A percentile compares a stretch with the other conserved stretches of the same genome.
Evolutionary conservation across 2,888 invertebrate species (phyloP).

Genomic region (Amphipyra berbera): DNA sequence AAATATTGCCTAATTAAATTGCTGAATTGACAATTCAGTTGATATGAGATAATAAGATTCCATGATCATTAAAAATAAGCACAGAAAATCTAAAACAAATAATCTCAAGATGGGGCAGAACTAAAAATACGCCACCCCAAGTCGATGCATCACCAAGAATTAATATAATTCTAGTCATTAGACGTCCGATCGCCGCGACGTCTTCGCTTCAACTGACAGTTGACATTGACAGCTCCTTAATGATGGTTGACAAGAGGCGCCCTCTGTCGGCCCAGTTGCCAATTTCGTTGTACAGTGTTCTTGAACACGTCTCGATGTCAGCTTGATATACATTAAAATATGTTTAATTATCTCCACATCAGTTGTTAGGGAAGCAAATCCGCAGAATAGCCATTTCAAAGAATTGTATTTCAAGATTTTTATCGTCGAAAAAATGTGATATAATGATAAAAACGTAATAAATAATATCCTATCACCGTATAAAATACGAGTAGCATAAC

Average conservation of each 20-base stretch:
- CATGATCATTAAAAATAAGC: neutral
- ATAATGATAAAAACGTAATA: conserved; percentile 20
- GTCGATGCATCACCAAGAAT: conserved; percentile 58
- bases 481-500: neutral
- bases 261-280: conserved; percentile 64
- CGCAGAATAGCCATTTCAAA: conserved; percentile 23
- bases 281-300: conserved; percentile 57
- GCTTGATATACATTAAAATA: conserved; percentile 55
- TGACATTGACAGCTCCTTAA: conserved; percentile 75
- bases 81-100: conserved; percentile 21
- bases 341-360: conserved; percentile 58
- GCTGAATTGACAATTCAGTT: neutral
- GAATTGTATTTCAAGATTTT: conserved; percentile 13
- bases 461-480: neutral
- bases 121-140: conserved; percentile 48
- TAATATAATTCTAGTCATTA: conserved; percentile 64
- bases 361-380: conserved; percentile 21
- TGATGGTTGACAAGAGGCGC: conserved; percentile 72
- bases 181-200: conserved; percentile 59
- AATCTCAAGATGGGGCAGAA: conserved; percentile 25
- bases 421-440: conserved; percentile 18
- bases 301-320: conserved; percentile 62
- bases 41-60: neutral
- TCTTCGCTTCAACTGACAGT: conserved; percentile 60
- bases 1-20: neutral